Conservation (phyloP, 2,113 vertebrate species). For the Mesembrinibis cayennensis region DNA sequence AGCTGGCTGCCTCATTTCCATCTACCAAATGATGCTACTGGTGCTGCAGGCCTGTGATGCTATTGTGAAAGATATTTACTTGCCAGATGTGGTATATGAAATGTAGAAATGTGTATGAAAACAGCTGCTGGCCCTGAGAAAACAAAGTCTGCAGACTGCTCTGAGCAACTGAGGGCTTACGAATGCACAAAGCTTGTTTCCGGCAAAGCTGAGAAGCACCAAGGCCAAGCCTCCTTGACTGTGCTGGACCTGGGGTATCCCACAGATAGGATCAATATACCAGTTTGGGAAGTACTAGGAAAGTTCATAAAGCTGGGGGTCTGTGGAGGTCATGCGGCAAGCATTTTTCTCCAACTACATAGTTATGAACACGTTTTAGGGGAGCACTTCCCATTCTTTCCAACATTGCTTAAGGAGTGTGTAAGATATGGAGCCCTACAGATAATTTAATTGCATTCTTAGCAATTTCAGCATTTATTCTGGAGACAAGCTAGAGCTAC, state of each 20-base stretch:
- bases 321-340: not conserved
- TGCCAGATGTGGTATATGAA: not conserved
- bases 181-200: not conserved
- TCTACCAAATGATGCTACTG: not conserved
- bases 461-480: not conserved
- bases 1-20: not conserved
- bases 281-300: not conserved
- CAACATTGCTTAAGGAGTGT: not conserved
- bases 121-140: not conserved
- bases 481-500: not conserved
- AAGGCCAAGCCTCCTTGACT: not conserved
- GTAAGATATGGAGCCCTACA: not conserved
- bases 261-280: not conserved
- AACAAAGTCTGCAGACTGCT: not conserved
- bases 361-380: not conserved
- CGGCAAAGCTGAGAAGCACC: not conserved
- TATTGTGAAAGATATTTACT: not conserved
- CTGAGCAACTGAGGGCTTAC: not conserved
- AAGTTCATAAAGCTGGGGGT: not conserved
- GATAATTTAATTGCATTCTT: not conserved
- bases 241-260: not conserved
- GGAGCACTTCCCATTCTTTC: not conserved
- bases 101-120: not conserved
- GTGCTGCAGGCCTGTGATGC: not conserved
- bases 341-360: not conserved